phyloP scores from a whole-genome alignment of 1,140 invertebrate species.

The Bombus sibiricus region DNA sequence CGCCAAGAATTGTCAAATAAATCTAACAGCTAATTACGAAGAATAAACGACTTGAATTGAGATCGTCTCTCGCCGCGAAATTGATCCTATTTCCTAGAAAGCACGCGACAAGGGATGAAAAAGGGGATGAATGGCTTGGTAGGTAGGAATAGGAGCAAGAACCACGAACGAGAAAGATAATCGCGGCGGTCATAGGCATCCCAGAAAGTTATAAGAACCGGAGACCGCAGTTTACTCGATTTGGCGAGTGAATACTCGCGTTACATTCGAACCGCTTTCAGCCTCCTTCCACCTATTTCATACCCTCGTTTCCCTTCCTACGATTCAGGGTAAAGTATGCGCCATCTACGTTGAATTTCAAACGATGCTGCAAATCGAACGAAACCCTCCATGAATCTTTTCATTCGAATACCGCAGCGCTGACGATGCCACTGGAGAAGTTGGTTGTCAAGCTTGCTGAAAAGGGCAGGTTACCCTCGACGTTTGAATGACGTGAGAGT shows the following conservation, averaged over 20 bases:
- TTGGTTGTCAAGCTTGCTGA: conserved; percentile 23
- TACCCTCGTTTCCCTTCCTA: neutral
- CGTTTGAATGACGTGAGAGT: neutral
- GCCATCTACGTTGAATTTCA: conserved; percentile 56
- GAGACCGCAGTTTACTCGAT: conserved; percentile 63
- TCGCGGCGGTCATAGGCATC: conserved; percentile 33
- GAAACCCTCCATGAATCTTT: conserved; percentile 62
- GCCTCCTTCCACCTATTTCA: neutral
- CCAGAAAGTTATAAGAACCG: conserved; percentile 61
- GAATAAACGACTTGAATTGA: neutral
- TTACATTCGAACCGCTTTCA: conserved; percentile 7
- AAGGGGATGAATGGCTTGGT: conserved; percentile 5
- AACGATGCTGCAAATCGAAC: conserved; percentile 59
- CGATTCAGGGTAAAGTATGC: conserved; percentile 38
- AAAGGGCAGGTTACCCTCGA: conserved; percentile 3
- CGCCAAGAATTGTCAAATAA: neutral
- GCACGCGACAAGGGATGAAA: conserved; percentile 1
- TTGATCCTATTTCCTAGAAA: conserved; percentile 5
- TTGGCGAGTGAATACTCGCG: conserved; percentile 59
- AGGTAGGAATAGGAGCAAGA: neutral
- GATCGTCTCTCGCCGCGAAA: neutral
- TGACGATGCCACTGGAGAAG: neutral
- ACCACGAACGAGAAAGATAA: conserved; percentile 38
- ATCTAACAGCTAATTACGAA: neutral
- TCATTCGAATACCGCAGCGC: neutral